Conservation (phyloP, 2,797 vertebrate genomes). For the Onychomys leucogaster region DNA sequence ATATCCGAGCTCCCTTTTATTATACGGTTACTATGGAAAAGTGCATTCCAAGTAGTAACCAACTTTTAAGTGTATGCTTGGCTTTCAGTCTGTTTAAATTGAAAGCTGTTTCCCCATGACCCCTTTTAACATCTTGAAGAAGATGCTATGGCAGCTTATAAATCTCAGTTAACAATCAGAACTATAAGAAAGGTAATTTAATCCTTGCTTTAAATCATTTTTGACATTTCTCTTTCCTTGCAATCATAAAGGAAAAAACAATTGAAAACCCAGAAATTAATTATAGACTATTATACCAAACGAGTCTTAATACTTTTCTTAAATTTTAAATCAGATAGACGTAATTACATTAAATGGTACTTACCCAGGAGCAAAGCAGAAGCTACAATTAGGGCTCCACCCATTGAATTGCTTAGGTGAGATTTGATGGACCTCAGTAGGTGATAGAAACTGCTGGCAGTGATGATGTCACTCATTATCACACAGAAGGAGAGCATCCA, state of each 20-base stretch:
- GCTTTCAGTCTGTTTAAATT: constrained; percentile 69
- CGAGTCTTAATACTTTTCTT: neutral
- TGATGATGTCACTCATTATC: constrained; percentile 44
- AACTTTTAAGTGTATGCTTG: constrained; percentile 61
- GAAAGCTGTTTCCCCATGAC: constrained; percentile 69
- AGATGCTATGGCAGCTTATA: constrained; percentile 66
- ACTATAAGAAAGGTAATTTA: constrained; percentile 69
- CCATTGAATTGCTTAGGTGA: neutral
- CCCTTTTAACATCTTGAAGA: constrained; percentile 72
- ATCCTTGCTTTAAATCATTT: constrained; percentile 72
- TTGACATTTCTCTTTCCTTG: constrained; percentile 62
- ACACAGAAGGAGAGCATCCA: neutral
- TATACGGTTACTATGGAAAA: constrained; percentile 43
- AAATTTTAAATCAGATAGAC: constrained; percentile 42
- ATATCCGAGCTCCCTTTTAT: neutral
- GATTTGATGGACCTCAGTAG: neutral
- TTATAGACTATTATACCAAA: constrained; percentile 11
- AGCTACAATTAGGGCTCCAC: too few species aligned
- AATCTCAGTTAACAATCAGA: constrained; percentile 74
- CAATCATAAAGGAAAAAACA: constrained; percentile 66
- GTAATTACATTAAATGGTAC: neutral
- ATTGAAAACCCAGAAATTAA: constrained; percentile 59
- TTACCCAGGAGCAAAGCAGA: neutral
- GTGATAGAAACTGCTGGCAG: neutral
- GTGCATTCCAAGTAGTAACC: constrained; percentile 46